Evolutionary conservation across 1,140 invertebrate species (phyloP), one percentile per base, ranked within the genome.

Genomic region (Heliothis subflexa): DNA sequence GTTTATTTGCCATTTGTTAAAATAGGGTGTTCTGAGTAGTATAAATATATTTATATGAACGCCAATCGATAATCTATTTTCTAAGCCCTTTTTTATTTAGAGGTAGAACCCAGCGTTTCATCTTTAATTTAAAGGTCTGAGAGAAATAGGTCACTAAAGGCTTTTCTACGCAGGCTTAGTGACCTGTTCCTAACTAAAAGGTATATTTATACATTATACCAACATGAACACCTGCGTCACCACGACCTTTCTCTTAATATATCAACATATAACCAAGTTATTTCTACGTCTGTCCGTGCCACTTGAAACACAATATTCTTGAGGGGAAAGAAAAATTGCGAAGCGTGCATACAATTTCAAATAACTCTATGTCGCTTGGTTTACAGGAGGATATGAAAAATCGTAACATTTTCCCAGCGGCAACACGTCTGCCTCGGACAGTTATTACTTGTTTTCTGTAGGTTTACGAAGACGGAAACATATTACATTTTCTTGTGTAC

Each of bases 391-490:
- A 64, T 54, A 75, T 62, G 73, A 75, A 75, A 75, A 62, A 75
- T 75, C 7, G 45, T 18, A 52, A 52, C 59, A 75, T 75, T 75
- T 52, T 49, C 47, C 45, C 45, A 28, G 72, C 25, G 18, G 1
- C 33, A 28, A 40, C 59, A 75, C 73, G 47, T 28, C 40, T 16
- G n/a, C 13, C 25, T 16, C 49, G 18, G 47, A 75, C 73, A 75
- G 73, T 52, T 75, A 75, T 75, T 74, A 33, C 40, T 74, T 75
- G 45, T 61, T 50, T 13, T 64, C 59, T 75, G 73, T 47, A 52
- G 52, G 14, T 75, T 28, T 62, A 62, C 57, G 40, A 52, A 28
- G 47, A 61, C 40, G 18, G 18, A 55, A 16, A 61, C 59, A 14
- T 59, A 45, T 73, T 12, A 47, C 71, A 21, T 28, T 68, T 49